Evolutionary conservation across 1,140 invertebrate genomes (phyloP).

Genomic region (Drosophila funebris): DNA sequence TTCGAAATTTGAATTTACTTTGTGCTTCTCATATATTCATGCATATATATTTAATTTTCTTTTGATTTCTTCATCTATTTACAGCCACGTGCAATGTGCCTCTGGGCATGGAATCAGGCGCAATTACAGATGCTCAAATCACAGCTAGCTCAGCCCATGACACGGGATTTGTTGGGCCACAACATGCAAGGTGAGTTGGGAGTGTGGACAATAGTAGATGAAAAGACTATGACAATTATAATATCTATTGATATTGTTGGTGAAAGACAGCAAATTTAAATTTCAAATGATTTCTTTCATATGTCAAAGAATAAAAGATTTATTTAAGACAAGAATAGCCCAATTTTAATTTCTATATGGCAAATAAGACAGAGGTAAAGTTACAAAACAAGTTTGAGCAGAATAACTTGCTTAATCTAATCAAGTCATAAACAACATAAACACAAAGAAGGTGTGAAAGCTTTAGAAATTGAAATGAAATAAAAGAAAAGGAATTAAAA

Average conservation of each 20-base stretch:
- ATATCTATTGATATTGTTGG: not conserved
- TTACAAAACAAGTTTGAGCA: too few relatives aligned
- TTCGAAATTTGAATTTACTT: slow-evolving; percentile 8
- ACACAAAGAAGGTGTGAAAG: not conserved
- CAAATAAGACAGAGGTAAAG: too few relatives aligned
- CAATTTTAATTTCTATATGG: too few relatives aligned
- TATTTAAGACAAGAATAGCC: not conserved
- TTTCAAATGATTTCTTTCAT: not conserved
- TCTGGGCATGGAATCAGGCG: slow-evolving; percentile 95
- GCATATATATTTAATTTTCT: slow-evolving; percentile 16
- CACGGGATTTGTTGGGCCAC: slow-evolving; percentile 94
- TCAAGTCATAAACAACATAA: too few relatives aligned
- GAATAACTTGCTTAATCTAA: too few relatives aligned
- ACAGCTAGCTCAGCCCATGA: slow-evolving; percentile 95
- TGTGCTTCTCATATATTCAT: not conserved
- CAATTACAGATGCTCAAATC: slow-evolving; percentile 93
- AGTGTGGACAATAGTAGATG: not conserved
- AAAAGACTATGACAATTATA: not conserved
- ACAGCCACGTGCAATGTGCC: slow-evolving; percentile 92
- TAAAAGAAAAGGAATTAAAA: not conserved
- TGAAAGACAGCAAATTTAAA: not conserved
- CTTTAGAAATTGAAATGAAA: not conserved
- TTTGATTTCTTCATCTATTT: slow-evolving; percentile 73
- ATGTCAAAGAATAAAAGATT: not conserved
- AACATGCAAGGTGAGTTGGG: slow-evolving; percentile 92